Percentiles rank a stretch among this genome's conserved stretches.
Evolutionary conservation across 2,888 invertebrate species (phyloP).

Genomic region (Drosophila monieri): DNA sequence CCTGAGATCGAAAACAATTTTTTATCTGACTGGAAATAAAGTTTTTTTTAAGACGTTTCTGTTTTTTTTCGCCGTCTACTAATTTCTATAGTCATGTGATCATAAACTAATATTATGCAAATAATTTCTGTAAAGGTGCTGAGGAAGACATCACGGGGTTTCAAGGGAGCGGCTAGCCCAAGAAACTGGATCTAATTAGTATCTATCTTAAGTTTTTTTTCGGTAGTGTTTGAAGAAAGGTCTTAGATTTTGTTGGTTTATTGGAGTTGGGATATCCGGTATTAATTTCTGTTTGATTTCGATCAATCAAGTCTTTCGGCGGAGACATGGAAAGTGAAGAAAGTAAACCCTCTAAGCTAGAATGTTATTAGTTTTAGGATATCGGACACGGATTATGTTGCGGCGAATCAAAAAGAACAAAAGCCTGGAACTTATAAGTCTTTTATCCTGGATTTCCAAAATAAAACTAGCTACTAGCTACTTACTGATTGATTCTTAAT

Average conservation of each 20-base stretch:
- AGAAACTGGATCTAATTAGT: conserved; percentile 13
- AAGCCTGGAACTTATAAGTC: too few relatives aligned
- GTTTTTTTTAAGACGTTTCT: neutral
- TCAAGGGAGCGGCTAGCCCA: conserved; percentile 14
- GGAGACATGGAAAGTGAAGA: neutral
- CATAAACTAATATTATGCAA: conserved; percentile 24
- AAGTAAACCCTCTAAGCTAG: neutral
- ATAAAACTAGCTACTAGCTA: too few relatives aligned
- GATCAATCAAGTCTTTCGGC: neutral
- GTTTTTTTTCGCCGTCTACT: neutral
- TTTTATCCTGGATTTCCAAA: too few relatives aligned
- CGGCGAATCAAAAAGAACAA: neutral
- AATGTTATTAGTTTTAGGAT: neutral
- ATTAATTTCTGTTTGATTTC: neutral
- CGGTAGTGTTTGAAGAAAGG: neutral
- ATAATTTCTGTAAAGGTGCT: conserved; percentile 3
- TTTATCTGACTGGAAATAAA: conserved; percentile 21
- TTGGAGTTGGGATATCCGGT: conserved; percentile 1
- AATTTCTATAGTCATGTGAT: conserved; percentile 26
- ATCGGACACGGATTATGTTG: neutral
- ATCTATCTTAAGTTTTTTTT: neutral
- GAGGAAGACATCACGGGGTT: conserved; percentile 20
- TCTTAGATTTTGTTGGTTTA: neutral
- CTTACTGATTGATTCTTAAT: conserved; percentile 17
- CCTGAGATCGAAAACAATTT: conserved; percentile 25